Evolutionary conservation across 2,888 invertebrate genomes (phyloP).

Genomic region (Chironomus riparius): DNA sequence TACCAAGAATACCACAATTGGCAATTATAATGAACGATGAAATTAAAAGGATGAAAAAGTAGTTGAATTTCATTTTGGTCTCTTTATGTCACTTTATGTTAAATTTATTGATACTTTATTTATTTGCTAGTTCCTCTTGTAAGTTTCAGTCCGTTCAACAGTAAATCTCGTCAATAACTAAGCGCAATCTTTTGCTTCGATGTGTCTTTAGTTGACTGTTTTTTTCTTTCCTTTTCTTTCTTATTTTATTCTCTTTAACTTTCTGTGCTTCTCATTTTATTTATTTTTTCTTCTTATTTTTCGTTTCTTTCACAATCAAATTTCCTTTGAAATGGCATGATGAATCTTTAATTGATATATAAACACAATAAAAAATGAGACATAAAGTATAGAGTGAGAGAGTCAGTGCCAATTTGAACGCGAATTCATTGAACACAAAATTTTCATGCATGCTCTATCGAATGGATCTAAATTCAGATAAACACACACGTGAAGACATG

Average conservation of each 20-base stretch:
- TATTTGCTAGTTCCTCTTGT: neutral
- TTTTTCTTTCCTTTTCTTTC: neutral
- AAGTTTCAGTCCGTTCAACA: neutral
- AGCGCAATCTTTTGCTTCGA: neutral
- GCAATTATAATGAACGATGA: neutral
- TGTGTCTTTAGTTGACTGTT: neutral
- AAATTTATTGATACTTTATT: too few relatives aligned
- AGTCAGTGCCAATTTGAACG: too few relatives aligned
- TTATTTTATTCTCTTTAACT: neutral
- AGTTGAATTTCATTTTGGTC: constrained; percentile 1
- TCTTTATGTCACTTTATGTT: too few relatives aligned
- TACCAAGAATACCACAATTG: constrained; percentile 22
- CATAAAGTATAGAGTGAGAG: neutral
- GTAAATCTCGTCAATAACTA: constrained; percentile 10
- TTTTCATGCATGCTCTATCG: too few relatives aligned
- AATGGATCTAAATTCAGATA: too few relatives aligned
- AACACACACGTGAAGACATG: neutral
- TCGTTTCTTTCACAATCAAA: too few relatives aligned
- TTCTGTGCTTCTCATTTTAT: neutral
- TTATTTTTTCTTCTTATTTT: neutral
- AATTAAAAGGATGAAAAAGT: neutral
- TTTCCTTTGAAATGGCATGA: neutral
- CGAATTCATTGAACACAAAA: too few relatives aligned
- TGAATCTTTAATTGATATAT: neutral
- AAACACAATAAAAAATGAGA: neutral